phyloP scores from a whole-genome alignment of 1,140 invertebrate species.

The Panagrolaimus sp. region DNA sequence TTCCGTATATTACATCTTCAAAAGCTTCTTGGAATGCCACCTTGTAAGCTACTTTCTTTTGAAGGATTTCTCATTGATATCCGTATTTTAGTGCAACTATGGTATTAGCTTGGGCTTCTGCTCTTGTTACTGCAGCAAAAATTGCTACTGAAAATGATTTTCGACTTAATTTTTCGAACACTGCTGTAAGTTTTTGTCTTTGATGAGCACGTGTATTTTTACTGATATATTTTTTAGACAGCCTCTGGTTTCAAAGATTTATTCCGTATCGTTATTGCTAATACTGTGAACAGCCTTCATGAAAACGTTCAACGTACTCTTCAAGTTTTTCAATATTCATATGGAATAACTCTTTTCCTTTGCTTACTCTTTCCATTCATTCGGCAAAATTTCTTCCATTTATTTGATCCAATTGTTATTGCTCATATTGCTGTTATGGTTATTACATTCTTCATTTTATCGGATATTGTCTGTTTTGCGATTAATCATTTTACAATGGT shows the following conservation, averaged over 20 bases:
- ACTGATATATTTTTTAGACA: too few species aligned
- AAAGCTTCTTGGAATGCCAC: not conserved
- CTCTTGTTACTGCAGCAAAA: not conserved
- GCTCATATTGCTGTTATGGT: constrained; percentile 2
- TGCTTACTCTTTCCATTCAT: not conserved
- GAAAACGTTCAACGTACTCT: not conserved
- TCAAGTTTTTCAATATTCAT: not conserved
- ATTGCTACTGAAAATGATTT: constrained; percentile 7
- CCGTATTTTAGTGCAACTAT: not conserved
- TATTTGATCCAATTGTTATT: constrained; percentile 5
- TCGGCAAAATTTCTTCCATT: not conserved
- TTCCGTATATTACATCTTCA: not conserved
- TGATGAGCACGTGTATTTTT: not conserved
- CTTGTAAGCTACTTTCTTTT: not conserved
- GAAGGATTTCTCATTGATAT: not conserved
- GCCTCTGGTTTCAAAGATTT: too few species aligned
- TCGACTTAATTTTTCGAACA: not conserved
- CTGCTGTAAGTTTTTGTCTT: not conserved
- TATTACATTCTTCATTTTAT: not conserved
- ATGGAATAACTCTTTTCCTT: not conserved
- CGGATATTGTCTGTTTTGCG: not conserved
- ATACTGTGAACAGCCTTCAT: not conserved
- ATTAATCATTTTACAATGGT: not conserved
- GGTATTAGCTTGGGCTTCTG: not conserved
- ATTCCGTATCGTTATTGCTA: too few species aligned